A percentile compares a stretch with the other conserved stretches of the same genome.
These are phyloP conservation scores for Ceratotherium simum DNA, from an alignment of 2,113 vertebrate species.

Conservation along the genomic window DNA sequence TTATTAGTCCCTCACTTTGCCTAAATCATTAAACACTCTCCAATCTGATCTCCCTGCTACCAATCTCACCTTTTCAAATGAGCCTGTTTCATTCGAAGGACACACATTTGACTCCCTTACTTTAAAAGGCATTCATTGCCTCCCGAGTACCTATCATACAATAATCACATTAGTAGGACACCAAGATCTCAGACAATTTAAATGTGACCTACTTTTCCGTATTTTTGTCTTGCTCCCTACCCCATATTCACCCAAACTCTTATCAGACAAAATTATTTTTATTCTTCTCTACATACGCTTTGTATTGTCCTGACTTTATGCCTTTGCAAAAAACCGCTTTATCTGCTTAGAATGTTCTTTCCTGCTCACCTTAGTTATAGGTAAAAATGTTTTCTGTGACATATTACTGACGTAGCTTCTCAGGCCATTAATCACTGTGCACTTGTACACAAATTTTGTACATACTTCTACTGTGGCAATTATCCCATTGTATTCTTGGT, in stretches of 20 bases:
- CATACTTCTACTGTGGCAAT: not conserved
- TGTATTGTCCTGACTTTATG: not conserved
- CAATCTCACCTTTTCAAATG: not conserved
- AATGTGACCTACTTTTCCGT: not conserved
- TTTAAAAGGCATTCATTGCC: not conserved
- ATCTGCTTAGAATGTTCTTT: not conserved
- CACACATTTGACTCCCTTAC: not conserved
- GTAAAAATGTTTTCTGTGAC: not conserved
- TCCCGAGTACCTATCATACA: not conserved
- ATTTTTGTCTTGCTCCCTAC: not conserved
- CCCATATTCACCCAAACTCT: not conserved
- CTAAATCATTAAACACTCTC: not conserved
- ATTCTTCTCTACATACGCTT: not conserved
- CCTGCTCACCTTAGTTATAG: not conserved
- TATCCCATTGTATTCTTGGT: not conserved
- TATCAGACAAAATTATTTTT: not conserved
- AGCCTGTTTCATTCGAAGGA: not conserved
- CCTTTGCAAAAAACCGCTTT: not conserved
- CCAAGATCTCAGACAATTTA: not conserved
- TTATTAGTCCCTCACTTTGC: not conserved
- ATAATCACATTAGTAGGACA: not conserved
- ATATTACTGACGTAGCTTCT: not conserved
- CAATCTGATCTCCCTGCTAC: not conserved
- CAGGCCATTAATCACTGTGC: not conserved
- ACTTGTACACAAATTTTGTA: not conserved